These are phyloP conservation scores for Halictus rubicundus DNA, from an alignment of 1,140 invertebrate genomes.

Conservation along the genomic window DNA sequence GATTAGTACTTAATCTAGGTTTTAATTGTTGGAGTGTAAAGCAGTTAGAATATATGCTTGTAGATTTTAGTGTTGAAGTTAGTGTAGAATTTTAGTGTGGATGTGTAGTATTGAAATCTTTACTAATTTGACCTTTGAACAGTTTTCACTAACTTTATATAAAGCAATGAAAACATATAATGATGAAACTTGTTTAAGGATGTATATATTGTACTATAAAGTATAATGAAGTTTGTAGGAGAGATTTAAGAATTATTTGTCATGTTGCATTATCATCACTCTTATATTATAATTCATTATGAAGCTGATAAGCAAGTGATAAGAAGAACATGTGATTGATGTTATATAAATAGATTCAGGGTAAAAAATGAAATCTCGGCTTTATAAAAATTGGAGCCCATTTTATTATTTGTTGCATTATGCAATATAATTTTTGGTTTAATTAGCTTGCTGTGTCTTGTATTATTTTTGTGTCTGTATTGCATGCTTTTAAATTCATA, in stretches of 20 bases:
- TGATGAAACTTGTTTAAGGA: neutral
- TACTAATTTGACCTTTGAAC: neutral
- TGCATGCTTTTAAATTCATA: too few species aligned
- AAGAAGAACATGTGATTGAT: neutral
- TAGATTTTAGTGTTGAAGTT: neutral
- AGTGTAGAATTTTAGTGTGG: too few species aligned
- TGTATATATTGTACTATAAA: neutral
- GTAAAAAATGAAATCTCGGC: too few species aligned
- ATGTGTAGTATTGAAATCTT: too few species aligned
- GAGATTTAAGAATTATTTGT: neutral
- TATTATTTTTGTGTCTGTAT: too few species aligned
- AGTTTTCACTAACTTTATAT: neutral
- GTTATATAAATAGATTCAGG: too few species aligned
- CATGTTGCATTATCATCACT: neutral
- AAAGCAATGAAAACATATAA: neutral
- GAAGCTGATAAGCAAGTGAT: neutral
- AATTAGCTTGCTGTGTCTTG: too few species aligned
- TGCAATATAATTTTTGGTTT: too few species aligned
- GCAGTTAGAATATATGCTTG: neutral
- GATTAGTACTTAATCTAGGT: neutral
- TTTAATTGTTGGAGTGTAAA: neutral
- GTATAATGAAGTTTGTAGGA: neutral
- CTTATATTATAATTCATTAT: neutral
- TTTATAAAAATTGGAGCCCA: neutral
- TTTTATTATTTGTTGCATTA: neutral